Evolutionary conservation across 1,140 invertebrate genomes (phyloP), one percentile per base, ranked within the genome.

Genomic region (Diachasmimorpha longicaudata): DNA sequence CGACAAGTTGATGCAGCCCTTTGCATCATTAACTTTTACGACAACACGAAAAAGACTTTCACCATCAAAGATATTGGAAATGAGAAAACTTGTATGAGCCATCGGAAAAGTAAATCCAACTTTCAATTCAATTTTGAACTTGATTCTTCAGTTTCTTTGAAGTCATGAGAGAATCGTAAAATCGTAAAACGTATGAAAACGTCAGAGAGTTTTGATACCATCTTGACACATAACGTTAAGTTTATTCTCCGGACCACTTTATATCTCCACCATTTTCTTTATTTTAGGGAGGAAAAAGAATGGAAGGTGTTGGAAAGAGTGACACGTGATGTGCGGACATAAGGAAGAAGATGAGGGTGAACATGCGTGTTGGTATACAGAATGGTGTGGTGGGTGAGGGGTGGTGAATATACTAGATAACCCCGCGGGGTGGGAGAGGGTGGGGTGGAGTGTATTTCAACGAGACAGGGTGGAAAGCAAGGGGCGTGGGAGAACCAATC

Each of bases 401-500:
- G n/a, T n/a, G 23, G n/a, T 37, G 55, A 55, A 63, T 63, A 63
- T 63, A 63, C 11, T 63, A 14, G 23, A 63, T 23, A 63, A 63
- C 19, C 16, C 72, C 66, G n/a, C n/a, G n/a, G n/a, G n/a, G n/a
- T n/a, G n/a, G n/a, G n/a, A n/a, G n/a, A n/a, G n/a, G n/a, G n/a
- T n/a, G 77, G 67, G 52, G 70, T 77, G 74, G 69, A 79, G 75
- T 78, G 74, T 71, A 74, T 72, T 77, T 75, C 63, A 70, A 63
- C 68, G 74, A 52, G 74, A 69, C 14, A 70, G 81, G 78, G 79
- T 76, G 80, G 73, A 71, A 80, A 81, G 81, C 76, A 77, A 76
- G 78, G 83, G 83, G 82, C 80, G 83, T 84, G 81, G 78, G 83
- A 82, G 81, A 84, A 80, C 79, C 84, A 83, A 86, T 86, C 84